phyloP scores from a whole-genome alignment of 2,888 invertebrate species.

The Dicyrtomina minuta region DNA sequence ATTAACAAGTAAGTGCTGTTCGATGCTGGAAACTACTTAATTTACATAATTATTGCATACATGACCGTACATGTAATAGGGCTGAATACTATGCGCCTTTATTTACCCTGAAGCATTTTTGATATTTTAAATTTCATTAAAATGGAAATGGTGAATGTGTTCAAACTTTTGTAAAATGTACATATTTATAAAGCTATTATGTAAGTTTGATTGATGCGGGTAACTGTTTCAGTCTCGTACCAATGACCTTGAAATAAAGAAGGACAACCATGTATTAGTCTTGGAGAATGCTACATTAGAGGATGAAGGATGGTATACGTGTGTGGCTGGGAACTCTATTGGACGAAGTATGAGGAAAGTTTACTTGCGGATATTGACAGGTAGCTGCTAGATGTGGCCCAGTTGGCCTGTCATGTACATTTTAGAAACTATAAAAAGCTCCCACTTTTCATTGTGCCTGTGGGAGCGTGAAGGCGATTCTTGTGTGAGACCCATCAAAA shows the following conservation, averaged over 20 bases:
- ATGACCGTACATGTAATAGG: no score
- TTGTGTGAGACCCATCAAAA: no score
- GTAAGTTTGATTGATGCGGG: not conserved
- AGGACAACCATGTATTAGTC: conserved; percentile 65
- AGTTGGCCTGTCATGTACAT: no score
- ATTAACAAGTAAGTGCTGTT: no score
- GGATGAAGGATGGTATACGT: conserved; percentile 94
- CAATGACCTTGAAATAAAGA: conserved; percentile 13
- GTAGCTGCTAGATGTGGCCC: no score
- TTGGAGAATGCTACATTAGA: conserved; percentile 82
- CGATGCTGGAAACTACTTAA: no score
- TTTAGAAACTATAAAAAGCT: no score
- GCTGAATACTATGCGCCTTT: not conserved
- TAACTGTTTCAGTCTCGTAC: conserved; percentile 47
- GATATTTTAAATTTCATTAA: not conserved
- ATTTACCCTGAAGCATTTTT: not conserved
- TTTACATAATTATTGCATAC: no score
- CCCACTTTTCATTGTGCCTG: no score
- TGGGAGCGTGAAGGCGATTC: no score
- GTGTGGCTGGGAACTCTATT: conserved; percentile 83
- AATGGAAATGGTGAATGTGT: not conserved
- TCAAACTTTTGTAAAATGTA: not conserved
- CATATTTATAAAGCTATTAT: not conserved
- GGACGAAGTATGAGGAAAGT: conserved; percentile 75
- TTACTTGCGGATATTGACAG: conserved; percentile 76